Percentiles rank a stretch among this genome's conserved stretches.
phyloP scores from a whole-genome alignment of 1,140 invertebrate genomes.

The Caenorhabditis elegans region DNA sequence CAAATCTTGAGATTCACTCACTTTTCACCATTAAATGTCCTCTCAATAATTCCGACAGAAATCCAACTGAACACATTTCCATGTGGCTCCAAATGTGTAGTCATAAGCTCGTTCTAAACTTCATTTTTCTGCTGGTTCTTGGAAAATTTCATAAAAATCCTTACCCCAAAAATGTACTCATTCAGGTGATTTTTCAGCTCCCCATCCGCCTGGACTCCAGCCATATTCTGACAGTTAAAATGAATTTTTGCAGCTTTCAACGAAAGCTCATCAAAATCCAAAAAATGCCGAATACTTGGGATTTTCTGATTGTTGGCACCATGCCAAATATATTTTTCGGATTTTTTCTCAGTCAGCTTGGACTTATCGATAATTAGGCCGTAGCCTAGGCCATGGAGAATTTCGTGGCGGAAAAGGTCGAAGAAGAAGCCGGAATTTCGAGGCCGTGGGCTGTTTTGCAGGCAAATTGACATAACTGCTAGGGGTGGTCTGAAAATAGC shows the following conservation, averaged over 20 bases:
- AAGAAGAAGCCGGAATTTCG: neutral
- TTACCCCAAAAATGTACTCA: conserved; percentile 10
- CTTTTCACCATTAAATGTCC: neutral
- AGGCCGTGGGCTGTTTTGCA: neutral
- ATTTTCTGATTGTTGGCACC: neutral
- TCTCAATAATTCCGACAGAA: neutral
- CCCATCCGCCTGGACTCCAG: neutral
- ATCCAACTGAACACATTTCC: conserved; percentile 15
- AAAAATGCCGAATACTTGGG: neutral
- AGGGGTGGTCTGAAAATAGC: neutral
- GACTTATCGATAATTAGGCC: neutral
- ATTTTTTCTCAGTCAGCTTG: neutral
- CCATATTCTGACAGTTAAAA: neutral
- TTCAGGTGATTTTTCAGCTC: conserved; percentile 4
- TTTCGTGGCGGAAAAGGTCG: conserved; percentile 4
- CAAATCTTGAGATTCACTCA: neutral
- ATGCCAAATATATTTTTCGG: neutral
- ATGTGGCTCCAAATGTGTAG: neutral
- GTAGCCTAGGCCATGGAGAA: neutral
- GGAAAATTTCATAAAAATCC: neutral
- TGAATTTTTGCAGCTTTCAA: neutral
- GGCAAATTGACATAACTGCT: neutral
- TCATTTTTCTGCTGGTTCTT: neutral
- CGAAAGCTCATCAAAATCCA: neutral
- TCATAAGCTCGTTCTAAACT: neutral